Evolutionary conservation across 1,140 invertebrate genomes (phyloP).

Genomic region (Dreissena rostriformis): DNA sequence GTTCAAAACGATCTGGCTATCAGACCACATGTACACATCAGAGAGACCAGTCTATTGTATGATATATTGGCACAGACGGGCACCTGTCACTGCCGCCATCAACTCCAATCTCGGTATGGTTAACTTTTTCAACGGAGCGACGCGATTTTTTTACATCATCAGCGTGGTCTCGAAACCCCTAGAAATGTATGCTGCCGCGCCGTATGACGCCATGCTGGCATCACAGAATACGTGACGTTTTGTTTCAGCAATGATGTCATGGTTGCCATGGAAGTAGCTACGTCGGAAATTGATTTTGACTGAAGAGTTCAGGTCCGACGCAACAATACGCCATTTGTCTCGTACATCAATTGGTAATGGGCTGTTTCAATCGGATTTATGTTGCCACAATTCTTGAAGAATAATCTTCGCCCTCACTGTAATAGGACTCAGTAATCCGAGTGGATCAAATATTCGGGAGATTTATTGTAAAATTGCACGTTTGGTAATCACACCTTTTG

Average conservation of each 20-base stretch:
- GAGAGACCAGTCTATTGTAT: neutral
- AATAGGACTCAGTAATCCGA: neutral
- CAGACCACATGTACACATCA: conserved; percentile 22
- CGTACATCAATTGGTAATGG: neutral
- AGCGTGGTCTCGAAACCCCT: neutral
- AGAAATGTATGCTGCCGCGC: neutral
- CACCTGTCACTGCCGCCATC: conserved; percentile 25
- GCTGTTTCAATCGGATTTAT: neutral
- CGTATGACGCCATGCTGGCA: neutral
- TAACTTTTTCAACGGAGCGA: conserved; percentile 29
- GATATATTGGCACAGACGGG: neutral
- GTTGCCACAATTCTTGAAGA: neutral
- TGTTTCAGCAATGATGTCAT: neutral
- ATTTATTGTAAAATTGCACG: neutral
- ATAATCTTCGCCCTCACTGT: neutral
- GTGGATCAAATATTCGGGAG: neutral
- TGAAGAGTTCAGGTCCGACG: neutral
- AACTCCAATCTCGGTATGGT: conserved; percentile 15
- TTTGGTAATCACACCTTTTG: neutral
- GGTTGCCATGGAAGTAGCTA: neutral
- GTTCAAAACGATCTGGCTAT: conserved; percentile 58
- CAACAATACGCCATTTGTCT: neutral
- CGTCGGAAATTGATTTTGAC: neutral
- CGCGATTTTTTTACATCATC: neutral
- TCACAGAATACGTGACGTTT: neutral